Evolutionary conservation across 2,113 vertebrate species (phyloP).

Genomic region (Centropus bengalensis): DNA sequence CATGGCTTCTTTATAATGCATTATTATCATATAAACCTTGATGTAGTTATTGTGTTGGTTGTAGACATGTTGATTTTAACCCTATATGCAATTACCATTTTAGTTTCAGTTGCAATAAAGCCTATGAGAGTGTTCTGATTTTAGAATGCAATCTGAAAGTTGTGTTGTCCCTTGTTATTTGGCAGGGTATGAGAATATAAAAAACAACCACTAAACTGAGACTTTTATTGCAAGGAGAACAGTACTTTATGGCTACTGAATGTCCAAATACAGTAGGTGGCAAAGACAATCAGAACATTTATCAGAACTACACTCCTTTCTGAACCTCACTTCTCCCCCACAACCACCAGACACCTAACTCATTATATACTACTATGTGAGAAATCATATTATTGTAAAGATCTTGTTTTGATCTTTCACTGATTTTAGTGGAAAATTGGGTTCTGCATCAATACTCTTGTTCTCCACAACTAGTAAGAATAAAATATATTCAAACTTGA

Average conservation of each 20-base stretch:
- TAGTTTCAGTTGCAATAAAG: background rate
- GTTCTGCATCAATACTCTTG: background rate
- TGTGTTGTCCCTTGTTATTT: background rate
- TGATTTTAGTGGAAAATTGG: background rate
- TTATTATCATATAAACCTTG: background rate
- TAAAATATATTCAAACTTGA: background rate
- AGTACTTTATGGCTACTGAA: background rate
- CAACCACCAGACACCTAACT: background rate
- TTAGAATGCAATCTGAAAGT: background rate
- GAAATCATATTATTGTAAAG: background rate
- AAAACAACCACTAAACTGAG: background rate
- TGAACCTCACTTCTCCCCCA: background rate
- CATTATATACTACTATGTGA: background rate
- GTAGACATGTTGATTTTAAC: background rate
- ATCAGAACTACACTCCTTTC: background rate
- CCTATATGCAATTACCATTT: background rate
- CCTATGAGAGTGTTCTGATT: background rate
- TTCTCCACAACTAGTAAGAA: background rate
- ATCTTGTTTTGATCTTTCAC: background rate
- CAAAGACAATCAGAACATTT: background rate
- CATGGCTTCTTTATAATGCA: background rate
- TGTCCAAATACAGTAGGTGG: background rate
- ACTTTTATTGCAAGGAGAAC: background rate
- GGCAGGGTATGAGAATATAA: background rate
- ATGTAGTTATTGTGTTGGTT: background rate